Conservation (phyloP, 2,113 vertebrate species). For the Psammodynastes pulverulentus region DNA sequence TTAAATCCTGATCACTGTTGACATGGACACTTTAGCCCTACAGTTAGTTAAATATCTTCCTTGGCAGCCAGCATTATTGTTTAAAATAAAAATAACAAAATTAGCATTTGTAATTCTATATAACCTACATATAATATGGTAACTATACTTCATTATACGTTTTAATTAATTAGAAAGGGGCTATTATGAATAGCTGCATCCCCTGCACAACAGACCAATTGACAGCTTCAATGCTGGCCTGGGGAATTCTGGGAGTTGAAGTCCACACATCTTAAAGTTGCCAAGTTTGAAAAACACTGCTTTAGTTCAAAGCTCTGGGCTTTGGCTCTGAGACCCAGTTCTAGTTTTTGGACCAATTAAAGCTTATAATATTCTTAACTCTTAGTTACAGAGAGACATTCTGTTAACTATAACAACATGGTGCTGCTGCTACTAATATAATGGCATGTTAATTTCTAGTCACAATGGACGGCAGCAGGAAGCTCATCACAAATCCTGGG, state of each 20-base stretch:
- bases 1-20: background rate
- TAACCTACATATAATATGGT: background rate
- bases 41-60: background rate
- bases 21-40: background rate
- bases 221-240: background rate
- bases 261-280: background rate
- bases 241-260: background rate
- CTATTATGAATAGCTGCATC: background rate
- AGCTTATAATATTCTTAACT: background rate
- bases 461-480: constrained; percentile 41
- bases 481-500: constrained; percentile 53
- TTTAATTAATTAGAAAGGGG: background rate
- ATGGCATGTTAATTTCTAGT: background rate
- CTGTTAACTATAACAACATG: background rate
- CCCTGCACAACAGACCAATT: background rate
- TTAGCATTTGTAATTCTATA: background rate
- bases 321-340: background rate
- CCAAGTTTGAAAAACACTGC: background rate
- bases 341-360: background rate
- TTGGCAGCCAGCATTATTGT: background rate
- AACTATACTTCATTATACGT: background rate
- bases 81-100: background rate
- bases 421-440: background rate
- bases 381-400: background rate
- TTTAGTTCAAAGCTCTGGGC: background rate